Percentiles rank a stretch among this genome's conserved stretches.
Conservation (phyloP, 1,140 invertebrate species). For the Sweltsa coloradensis region DNA sequence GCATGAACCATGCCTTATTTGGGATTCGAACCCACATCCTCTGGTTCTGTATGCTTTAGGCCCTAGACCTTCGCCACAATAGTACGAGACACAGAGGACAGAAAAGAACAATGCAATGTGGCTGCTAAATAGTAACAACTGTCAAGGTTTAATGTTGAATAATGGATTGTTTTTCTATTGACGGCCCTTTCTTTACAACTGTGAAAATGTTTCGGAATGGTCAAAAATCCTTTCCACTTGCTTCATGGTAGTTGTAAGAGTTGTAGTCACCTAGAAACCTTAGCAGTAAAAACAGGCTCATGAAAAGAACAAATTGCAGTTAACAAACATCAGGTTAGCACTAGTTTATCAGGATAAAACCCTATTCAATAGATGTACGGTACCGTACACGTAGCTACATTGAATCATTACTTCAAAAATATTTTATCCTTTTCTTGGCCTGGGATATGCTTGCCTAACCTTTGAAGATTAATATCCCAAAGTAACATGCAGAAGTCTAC, state of each 20-base stretch:
- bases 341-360: constrained; percentile 4
- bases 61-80: too few relatives aligned
- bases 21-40: too few relatives aligned
- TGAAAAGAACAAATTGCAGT: constrained; percentile 20
- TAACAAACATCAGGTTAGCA: constrained; percentile 6
- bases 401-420: constrained; percentile 1
- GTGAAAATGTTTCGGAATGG: constrained; percentile 35
- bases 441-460: constrained; percentile 16
- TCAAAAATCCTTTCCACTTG: constrained; percentile 48
- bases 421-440: constrained; percentile 21
- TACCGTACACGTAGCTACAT: neutral
- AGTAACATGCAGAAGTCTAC: constrained; percentile 14
- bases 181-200: too few relatives aligned
- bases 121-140: too few relatives aligned
- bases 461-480: too few relatives aligned
- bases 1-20: too few relatives aligned
- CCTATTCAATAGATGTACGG: constrained; percentile 4
- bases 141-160: too few relatives aligned
- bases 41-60: too few relatives aligned
- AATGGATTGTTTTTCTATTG: too few relatives aligned
- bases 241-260: constrained; percentile 12
- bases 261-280: constrained; percentile 20
- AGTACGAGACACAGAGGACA: too few relatives aligned
- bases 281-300: constrained; percentile 21
- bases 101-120: too few relatives aligned